phyloP scores from a whole-genome alignment of 1,140 invertebrate species.

The Schlechtendalia chinensis region DNA sequence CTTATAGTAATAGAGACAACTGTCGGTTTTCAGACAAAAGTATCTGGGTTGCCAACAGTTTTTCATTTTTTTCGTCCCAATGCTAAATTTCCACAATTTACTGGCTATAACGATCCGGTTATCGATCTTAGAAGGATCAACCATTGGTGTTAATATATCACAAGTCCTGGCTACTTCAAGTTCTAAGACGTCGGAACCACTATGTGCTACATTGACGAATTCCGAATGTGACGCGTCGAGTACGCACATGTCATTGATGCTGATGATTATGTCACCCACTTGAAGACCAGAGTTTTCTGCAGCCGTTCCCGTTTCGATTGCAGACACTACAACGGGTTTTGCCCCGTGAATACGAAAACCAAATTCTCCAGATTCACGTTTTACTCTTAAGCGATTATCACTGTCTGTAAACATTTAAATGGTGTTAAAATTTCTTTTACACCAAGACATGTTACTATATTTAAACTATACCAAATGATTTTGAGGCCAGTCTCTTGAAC shows the following conservation, averaged over 20 bases:
- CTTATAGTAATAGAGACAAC: conserved; percentile 95
- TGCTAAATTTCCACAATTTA: conserved; percentile 73
- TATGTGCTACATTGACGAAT: conserved; percentile 88
- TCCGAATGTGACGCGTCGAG: conserved; percentile 90
- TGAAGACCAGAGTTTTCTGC: conserved; percentile 87
- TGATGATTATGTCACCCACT: conserved; percentile 91
- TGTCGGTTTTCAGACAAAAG: conserved; percentile 87
- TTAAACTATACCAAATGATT: conserved; percentile 73
- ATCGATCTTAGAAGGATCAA: background rate
- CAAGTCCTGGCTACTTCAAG: conserved; percentile 85
- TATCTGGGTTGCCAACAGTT: conserved; percentile 78
- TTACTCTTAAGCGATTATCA: conserved; percentile 80
- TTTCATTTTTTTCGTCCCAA: conserved; percentile 59
- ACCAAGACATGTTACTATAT: background rate
- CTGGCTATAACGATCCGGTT: conserved; percentile 61
- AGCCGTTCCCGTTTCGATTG: conserved; percentile 86
- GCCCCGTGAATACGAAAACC: conserved; percentile 94
- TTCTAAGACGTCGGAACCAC: conserved; percentile 71
- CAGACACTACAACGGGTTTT: conserved; percentile 91
- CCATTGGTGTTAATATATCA: conserved; percentile 67
- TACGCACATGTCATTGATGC: conserved; percentile 86
- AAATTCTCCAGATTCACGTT: conserved; percentile 82
- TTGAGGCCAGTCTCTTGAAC: conserved; percentile 78
- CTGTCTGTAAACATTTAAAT: conserved; percentile 65
- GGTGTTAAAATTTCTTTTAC: background rate